A percentile compares a stretch with the other conserved stretches of the same genome.
phyloP scores from a whole-genome alignment of 2,797 vertebrate genomes.

The Rhinophrynus dorsalis region DNA sequence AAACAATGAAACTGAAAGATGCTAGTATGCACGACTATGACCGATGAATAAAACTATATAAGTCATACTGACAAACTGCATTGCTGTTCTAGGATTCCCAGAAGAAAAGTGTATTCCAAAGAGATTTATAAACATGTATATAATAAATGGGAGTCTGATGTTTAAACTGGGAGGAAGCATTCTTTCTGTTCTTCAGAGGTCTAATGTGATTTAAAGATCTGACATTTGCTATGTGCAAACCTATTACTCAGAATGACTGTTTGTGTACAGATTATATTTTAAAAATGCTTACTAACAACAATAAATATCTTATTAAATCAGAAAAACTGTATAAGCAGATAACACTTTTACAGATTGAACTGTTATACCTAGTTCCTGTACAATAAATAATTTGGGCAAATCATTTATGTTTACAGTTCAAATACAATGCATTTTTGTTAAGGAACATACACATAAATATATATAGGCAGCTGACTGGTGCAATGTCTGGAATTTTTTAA shows the following conservation, averaged over 20 bases:
- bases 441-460: conserved; percentile 6
- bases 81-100: conserved; percentile 66
- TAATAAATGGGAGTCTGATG: conserved; percentile 90
- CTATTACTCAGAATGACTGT: conserved; percentile 99
- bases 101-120: conserved; percentile 79
- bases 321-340: conserved; percentile 73
- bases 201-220: conserved; percentile 94
- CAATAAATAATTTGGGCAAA: conserved; percentile 50
- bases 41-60: conserved; percentile 48
- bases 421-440: neutral
- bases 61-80: conserved; percentile 67
- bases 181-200: conserved; percentile 78
- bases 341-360: conserved; percentile 70
- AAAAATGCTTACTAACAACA: conserved; percentile 84
- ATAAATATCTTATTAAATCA: conserved; percentile 82
- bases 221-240: conserved; percentile 93
- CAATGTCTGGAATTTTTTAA: neutral
- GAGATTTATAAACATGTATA: conserved; percentile 98
- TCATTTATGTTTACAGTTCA: too few species aligned
- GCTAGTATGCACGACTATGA: conserved; percentile 56
- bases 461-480: neutral
- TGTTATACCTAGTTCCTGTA: conserved; percentile 63
- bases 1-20: conserved; percentile 63
- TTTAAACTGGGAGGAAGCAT: conserved; percentile 91
- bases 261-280: conserved; percentile 95